phyloP scores from a whole-genome alignment of 2,113 vertebrate species.

The Garra rufa region DNA sequence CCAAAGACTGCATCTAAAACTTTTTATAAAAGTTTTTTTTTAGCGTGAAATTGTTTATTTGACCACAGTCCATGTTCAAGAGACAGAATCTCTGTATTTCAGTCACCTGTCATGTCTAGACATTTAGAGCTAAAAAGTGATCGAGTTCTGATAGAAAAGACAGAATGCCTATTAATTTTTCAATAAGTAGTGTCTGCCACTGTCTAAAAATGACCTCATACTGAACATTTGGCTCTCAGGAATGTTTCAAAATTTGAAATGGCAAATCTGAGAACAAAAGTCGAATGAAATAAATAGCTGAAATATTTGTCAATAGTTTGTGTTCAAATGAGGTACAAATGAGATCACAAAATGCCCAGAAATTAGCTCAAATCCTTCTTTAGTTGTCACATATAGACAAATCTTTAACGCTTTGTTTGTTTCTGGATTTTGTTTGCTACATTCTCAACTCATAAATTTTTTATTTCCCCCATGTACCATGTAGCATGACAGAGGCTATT shows the following conservation, averaged over 20 bases:
- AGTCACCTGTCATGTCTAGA: neutral
- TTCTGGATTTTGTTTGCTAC: neutral
- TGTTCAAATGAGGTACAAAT: neutral
- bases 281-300: neutral
- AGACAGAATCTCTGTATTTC: neutral
- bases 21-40: neutral
- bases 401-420: neutral
- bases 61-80: neutral
- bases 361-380: neutral
- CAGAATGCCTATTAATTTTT: constrained; percentile 16
- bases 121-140: neutral
- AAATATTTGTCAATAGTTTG: neutral
- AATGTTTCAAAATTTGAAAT: neutral
- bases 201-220: neutral
- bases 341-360: neutral
- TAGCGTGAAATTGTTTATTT: neutral
- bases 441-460: neutral
- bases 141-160: neutral
- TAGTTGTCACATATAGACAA: neutral
- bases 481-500: neutral
- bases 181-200: neutral
- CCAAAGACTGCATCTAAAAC: neutral
- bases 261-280: neutral
- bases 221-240: neutral
- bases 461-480: neutral